Evolutionary conservation across 2,113 vertebrate species (phyloP).

Genomic region (Passerina amoena): DNA sequence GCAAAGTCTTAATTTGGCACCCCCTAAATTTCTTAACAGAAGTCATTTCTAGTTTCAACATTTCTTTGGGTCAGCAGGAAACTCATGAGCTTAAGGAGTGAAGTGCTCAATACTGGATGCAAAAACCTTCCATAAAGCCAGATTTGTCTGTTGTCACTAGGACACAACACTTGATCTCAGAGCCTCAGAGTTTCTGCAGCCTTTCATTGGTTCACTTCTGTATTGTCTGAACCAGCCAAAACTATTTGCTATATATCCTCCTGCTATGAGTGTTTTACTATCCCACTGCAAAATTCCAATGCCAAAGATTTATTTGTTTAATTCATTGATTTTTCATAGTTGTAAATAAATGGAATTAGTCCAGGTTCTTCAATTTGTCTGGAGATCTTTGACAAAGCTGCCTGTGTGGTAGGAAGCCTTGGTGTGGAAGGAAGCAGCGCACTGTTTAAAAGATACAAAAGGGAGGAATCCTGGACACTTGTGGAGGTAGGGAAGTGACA

Average conservation of each 20-base stretch:
- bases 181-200: background rate
- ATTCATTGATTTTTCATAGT: background rate
- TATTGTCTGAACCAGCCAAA: background rate
- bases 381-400: background rate
- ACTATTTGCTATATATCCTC: background rate
- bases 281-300: background rate
- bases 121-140: background rate
- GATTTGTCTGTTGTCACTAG: background rate
- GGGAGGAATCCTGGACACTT: background rate
- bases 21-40: background rate
- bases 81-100: background rate
- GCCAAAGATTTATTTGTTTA: background rate
- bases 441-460: background rate
- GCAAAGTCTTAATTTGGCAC: background rate
- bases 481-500: background rate
- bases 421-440: background rate
- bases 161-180: background rate
- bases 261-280: background rate
- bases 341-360: background rate
- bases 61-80: background rate
- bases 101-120: background rate
- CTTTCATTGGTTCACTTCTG: background rate
- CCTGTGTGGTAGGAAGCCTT: background rate
- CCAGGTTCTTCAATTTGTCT: background rate
- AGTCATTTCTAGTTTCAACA: background rate